Conservation (phyloP, 2,888 invertebrate genomes). For the Apamea monoglypha region DNA sequence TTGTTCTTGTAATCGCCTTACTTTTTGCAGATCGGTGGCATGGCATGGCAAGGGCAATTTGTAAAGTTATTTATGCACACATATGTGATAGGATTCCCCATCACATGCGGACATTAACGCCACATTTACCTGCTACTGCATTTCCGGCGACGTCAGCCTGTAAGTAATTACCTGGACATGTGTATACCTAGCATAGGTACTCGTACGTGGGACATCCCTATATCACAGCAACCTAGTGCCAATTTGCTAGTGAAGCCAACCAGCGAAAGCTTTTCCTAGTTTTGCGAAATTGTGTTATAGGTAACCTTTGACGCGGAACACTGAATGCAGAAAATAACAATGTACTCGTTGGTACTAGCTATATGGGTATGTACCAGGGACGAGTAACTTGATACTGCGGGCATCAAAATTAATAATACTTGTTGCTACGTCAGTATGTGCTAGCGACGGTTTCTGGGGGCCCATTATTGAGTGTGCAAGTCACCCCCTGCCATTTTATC, state of each 20-base stretch:
- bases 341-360: background rate
- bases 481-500: too few relatives aligned
- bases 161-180: constrained; percentile 60
- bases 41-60: background rate
- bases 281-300: constrained; percentile 3
- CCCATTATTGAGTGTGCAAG: too few relatives aligned
- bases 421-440: too few relatives aligned
- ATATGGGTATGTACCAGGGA: background rate
- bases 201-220: background rate
- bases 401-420: constrained; percentile 30
- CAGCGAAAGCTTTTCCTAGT: background rate
- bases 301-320: background rate
- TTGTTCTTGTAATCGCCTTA: too few relatives aligned
- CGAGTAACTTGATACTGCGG: constrained; percentile 1
- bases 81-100: background rate
- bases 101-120: constrained; percentile 55
- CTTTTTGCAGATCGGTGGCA: background rate
- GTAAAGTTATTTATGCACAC: background rate
- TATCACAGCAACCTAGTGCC: background rate
- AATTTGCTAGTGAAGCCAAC: background rate
- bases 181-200: background rate
- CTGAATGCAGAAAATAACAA: constrained; percentile 11
- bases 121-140: constrained; percentile 68
- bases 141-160: constrained; percentile 61
- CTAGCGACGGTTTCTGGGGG: too few relatives aligned